Percentiles rank a stretch among this genome's conserved stretches.
These are phyloP conservation scores for Listronotus oregonensis DNA, from an alignment of 1,140 invertebrate genomes.

Conservation along the genomic window DNA sequence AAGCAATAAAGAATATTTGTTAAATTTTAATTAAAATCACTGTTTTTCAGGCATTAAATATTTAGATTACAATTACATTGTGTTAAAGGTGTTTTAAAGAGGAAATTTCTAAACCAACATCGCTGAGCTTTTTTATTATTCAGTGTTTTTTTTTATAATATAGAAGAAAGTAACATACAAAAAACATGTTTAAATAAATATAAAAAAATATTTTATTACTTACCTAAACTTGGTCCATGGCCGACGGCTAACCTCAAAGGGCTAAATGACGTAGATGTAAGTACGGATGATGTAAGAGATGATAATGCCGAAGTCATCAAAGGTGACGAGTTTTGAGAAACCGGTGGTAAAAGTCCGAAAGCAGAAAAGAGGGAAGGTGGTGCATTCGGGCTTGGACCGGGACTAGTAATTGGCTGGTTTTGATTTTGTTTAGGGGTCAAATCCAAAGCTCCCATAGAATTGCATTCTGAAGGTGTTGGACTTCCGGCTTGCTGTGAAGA, in stretches of 20 bases:
- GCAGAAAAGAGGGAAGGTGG: conserved; percentile 67
- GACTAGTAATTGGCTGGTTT: conserved; percentile 48
- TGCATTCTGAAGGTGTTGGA: conserved; percentile 59
- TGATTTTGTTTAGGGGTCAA: conserved; percentile 60
- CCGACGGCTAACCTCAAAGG: conserved; percentile 78
- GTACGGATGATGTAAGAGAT: conserved; percentile 76
- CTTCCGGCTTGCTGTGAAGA: conserved; percentile 52
- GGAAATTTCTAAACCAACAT: too few relatives aligned
- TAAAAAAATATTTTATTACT: too few relatives aligned
- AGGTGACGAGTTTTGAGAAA: conserved; percentile 61
- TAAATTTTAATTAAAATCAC: too few relatives aligned
- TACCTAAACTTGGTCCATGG: conserved; percentile 67
- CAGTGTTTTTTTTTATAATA: too few relatives aligned
- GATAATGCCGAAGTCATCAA: conserved; percentile 72
- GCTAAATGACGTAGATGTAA: conserved; percentile 77
- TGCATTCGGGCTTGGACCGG: conserved; percentile 54
- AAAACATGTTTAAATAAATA: too few relatives aligned
- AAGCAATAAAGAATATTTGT: too few relatives aligned
- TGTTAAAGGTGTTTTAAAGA: too few relatives aligned
- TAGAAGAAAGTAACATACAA: too few relatives aligned
- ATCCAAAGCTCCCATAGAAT: conserved; percentile 64
- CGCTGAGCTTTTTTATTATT: too few relatives aligned
- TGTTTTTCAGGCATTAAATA: too few relatives aligned
- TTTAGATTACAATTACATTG: too few relatives aligned
- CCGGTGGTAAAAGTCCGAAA: conserved; percentile 65